Base-by-base conservation (phyloP, 2,113 vertebrate genomes). In the Pachyramphus minor region DNA sequence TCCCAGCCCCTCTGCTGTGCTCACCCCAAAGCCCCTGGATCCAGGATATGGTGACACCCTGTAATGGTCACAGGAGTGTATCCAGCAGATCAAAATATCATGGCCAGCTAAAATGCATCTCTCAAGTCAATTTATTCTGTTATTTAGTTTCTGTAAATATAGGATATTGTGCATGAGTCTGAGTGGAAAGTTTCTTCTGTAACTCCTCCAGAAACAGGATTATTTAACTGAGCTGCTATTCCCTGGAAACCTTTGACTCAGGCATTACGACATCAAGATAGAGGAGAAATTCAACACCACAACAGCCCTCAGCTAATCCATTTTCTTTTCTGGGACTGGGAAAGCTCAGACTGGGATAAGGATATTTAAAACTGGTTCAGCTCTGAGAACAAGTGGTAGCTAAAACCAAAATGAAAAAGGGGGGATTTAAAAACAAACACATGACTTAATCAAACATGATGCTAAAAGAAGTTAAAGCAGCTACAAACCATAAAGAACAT, bases 1-100 rank as follows among this genome's bases (percentile, higher is more conserved):
- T 69, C 53, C 18, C 6, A 7, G 44, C 28, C 45, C 52, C 19
- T 1, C 50, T 14, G 53, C 52, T 33, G 10, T 13, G 58, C 77
- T 45, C 44, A 14, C 33, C 72, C 63, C 73, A 37, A 0, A 4
- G 1, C 47, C 52, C 11, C 1, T 0, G 12, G 45, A 37, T 18
- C 25, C 5, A 3, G 30, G 0, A 3, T 4, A 47, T 14, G 4
- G 31, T 5, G 58, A 24, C 15, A 1, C 0, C 12, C 11, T 35
- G 15, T 21, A 7, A 8, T 5, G 18, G 64, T 27, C 63, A 47
- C 39, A 10, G 11, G n/a, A 35, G 23, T 8, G 30, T 49, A 33
- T 22, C 31, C 5, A 31, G 21, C 35, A 12, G 25, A 56, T 56
- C 19, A 9, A 31, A 87, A 45, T 23, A 25, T 8, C 28, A 21